Evolutionary conservation across 1,140 invertebrate species (phyloP), one percentile per base, ranked within the genome.

Genomic region (Megathymus violae): DNA sequence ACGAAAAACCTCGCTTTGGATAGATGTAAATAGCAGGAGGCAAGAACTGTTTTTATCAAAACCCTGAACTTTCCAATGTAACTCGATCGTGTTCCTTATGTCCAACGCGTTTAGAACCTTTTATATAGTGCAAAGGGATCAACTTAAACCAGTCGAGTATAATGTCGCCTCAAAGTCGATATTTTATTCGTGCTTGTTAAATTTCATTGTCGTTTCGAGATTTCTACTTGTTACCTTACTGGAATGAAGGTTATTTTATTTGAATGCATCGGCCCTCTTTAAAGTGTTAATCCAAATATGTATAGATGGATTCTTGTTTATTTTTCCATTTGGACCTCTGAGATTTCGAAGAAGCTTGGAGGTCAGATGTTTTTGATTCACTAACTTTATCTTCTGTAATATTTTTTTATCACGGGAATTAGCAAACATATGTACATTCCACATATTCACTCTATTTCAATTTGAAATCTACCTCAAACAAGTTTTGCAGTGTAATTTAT

Each of bases 161-260:
- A 61, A 44, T 69, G 54, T 64, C 51, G 50, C 67, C 62, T 69
- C 64, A 65, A 78, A 82, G 78, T 80, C 78, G 74, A 86, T 86
- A 84, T 86, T 86, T 86, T 85, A 85, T 83, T 76, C 75, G 64
- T 76, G 72, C 81, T 84, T 84, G 81, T 84, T 86, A 83, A 82
- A 82, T 69, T 72, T 82, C 69, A 84, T 86, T 86, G 80, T 80
- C 62, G 75, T 70, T 74, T 68, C 48, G 65, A 80, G 76, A 76
- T 78, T 80, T 80, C 74, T 76, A 83, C 71, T 76, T 82, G 72
- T 76, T 78, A 76, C 80, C 67, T 67, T 77, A 62, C 62, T 71
- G 67, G 71, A 71, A 72, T 71, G 72, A 71, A 69, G 67, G 69
- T 78, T 82, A 79, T 76, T 81, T 76, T 72, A 74, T 84, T 76